Evolutionary conservation across 2,888 invertebrate species (phyloP).

Genomic region (Campaea margaritaria): DNA sequence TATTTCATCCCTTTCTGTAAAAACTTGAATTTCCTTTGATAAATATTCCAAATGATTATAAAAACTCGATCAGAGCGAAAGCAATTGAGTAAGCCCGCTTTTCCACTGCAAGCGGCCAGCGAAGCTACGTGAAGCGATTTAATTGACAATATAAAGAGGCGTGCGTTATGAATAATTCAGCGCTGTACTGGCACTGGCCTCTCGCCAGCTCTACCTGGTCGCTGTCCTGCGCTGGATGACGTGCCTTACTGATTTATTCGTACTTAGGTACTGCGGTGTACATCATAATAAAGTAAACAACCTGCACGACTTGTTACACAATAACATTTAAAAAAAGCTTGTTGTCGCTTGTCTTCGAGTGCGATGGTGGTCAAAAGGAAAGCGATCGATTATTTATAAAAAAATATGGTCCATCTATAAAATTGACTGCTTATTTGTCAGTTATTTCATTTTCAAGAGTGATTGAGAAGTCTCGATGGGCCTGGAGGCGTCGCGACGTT

Average conservation of each 20-base stretch:
- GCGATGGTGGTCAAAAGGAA: too few relatives aligned
- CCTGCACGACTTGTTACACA: too few relatives aligned
- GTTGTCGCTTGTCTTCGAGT: too few relatives aligned
- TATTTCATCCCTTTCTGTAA: too few relatives aligned
- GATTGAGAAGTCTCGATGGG: too few relatives aligned
- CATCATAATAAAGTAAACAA: not conserved
- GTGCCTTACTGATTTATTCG: not conserved
- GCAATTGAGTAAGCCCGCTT: slow-evolving; percentile 1
- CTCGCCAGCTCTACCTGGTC: slow-evolving; percentile 16
- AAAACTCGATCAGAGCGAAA: not conserved
- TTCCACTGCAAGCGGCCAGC: slow-evolving; percentile 14
- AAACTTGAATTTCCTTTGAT: too few relatives aligned
- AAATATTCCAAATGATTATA: too few relatives aligned
- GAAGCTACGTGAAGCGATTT: slow-evolving; percentile 32
- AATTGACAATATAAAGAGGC: slow-evolving; percentile 31
- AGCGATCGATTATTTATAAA: too few relatives aligned
- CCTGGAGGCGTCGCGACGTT: too few relatives aligned
- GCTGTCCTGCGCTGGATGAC: slow-evolving; percentile 9
- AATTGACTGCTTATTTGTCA: slow-evolving; percentile 3
- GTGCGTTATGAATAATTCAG: slow-evolving; percentile 31
- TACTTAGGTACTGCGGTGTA: slow-evolving; percentile 7
- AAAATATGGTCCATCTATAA: too few relatives aligned
- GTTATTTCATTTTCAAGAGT: not conserved
- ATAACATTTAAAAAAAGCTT: too few relatives aligned
- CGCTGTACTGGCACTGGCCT: slow-evolving; percentile 8